These are phyloP conservation scores for Hirudo medicinalis DNA, from an alignment of 1,140 invertebrate genomes.

Conservation along the genomic window DNA sequence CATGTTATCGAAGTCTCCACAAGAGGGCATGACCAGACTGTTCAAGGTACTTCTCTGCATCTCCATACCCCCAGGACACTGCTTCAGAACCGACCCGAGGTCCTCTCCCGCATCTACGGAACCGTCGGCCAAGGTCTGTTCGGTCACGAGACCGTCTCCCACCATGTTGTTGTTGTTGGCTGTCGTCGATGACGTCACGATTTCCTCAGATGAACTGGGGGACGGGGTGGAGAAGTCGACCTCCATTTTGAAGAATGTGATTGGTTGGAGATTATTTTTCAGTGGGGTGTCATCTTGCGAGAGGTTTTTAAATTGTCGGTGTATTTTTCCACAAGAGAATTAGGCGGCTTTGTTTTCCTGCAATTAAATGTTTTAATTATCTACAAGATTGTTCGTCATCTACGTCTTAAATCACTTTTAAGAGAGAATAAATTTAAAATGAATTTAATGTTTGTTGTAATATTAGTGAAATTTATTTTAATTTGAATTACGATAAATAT, in stretches of 20 bases:
- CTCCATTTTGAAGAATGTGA: not conserved
- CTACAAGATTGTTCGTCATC: too few relatives aligned
- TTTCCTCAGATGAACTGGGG: not conserved
- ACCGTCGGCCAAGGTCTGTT: not conserved
- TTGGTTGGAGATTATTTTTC: not conserved
- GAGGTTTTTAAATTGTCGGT: not conserved
- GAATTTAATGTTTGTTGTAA: too few relatives aligned
- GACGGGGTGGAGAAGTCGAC: not conserved
- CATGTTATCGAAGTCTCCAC: constrained; percentile 5
- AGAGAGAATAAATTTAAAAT: too few relatives aligned
- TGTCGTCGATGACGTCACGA: not conserved
- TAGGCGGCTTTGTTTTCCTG: not conserved
- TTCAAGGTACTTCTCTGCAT: constrained; percentile 1
- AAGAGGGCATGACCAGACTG: not conserved
- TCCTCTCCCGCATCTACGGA: not conserved
- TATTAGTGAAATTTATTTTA: too few relatives aligned
- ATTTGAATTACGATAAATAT: too few relatives aligned
- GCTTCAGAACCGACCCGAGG: not conserved
- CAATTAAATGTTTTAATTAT: too few relatives aligned
- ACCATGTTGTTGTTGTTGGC: constrained; percentile 6
- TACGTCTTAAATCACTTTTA: too few relatives aligned
- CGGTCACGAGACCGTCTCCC: not conserved
- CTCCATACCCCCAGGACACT: not conserved
- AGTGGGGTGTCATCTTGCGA: not conserved
- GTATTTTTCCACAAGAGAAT: not conserved